phyloP scores from a whole-genome alignment of 2,888 invertebrate species.

The Elegia similella region DNA sequence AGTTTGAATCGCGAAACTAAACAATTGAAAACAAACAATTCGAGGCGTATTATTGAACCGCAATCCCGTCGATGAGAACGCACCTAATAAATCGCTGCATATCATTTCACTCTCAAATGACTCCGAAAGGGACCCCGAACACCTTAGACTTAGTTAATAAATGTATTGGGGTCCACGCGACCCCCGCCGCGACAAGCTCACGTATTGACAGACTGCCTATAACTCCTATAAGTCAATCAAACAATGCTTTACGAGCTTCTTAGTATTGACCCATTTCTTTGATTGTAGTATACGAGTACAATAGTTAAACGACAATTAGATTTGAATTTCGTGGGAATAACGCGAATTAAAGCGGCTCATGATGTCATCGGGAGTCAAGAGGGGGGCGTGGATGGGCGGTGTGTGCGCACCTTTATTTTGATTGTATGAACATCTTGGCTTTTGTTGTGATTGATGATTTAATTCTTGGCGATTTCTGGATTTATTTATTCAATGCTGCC shows the following conservation, averaged over 20 bases:
- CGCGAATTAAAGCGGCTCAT: slow-evolving; percentile 66
- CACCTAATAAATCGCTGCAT: slow-evolving; percentile 73
- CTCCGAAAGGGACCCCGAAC: slow-evolving; percentile 53
- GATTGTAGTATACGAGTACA: slow-evolving; percentile 58
- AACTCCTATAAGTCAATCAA: slow-evolving; percentile 77
- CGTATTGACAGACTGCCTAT: slow-evolving; percentile 79
- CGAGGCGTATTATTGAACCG: slow-evolving; percentile 1
- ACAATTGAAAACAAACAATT: slow-evolving; percentile 23
- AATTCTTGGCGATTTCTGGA: slow-evolving; percentile 28
- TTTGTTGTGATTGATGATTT: slow-evolving; percentile 41
- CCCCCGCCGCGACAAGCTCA: slow-evolving; percentile 54
- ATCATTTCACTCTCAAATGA: slow-evolving; percentile 75
- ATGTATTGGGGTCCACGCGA: slow-evolving; percentile 46
- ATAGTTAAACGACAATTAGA: slow-evolving; percentile 73
- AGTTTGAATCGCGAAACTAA: slow-evolving; percentile 3
- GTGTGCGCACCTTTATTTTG: slow-evolving; percentile 48
- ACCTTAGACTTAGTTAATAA: slow-evolving; percentile 55
- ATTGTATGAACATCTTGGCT: slow-evolving; percentile 38
- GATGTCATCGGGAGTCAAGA: slow-evolving; percentile 63
- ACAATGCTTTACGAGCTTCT: slow-evolving; percentile 67
- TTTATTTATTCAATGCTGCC: slow-evolving; percentile 27
- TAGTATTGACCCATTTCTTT: slow-evolving; percentile 78
- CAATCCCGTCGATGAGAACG: slow-evolving; percentile 52
- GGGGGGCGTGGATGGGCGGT: slow-evolving; percentile 55
- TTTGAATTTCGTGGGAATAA: slow-evolving; percentile 76